These are phyloP conservation scores for Hemicordylus capensis DNA, from an alignment of 2,113 vertebrate genomes.

Conservation along the genomic window DNA sequence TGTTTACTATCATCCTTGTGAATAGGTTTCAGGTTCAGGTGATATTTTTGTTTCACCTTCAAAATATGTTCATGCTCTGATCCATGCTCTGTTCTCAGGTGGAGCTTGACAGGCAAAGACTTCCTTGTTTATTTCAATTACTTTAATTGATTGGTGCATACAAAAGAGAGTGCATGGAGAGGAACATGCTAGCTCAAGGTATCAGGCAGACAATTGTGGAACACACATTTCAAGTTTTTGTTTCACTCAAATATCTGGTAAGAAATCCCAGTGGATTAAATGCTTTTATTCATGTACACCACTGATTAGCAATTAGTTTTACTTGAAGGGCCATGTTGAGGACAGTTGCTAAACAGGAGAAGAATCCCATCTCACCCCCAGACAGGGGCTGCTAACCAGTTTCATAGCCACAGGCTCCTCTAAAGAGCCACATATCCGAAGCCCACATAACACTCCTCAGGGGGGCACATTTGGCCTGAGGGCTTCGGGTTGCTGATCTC, in stretches of 20 bases:
- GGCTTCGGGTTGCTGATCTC: not conserved
- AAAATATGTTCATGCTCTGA: not conserved
- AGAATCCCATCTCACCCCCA: not conserved
- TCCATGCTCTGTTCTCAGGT: not conserved
- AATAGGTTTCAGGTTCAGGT: conserved; percentile 43
- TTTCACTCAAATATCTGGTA: conserved; percentile 31
- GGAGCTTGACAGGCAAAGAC: not conserved
- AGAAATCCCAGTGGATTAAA: conserved; percentile 26
- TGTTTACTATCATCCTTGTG: conserved; percentile 44
- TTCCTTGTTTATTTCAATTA: not conserved
- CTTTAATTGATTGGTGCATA: too few species aligned
- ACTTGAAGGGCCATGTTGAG: not conserved
- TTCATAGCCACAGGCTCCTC: not conserved
- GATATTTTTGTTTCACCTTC: conserved; percentile 33
- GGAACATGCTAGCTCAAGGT: not conserved
- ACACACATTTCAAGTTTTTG: conserved; percentile 15
- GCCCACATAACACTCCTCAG: not conserved
- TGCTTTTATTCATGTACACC: conserved; percentile 36
- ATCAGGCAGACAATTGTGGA: not conserved
- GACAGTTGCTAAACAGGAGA: not conserved
- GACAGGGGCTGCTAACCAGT: not conserved
- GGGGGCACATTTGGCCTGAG: not conserved
- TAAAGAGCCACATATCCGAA: not conserved
- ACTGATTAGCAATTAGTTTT: conserved; percentile 34
- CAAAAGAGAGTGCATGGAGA: not conserved